A percentile compares a stretch with the other conserved stretches of the same genome.
These are phyloP conservation scores for Thalpophila matura DNA, from an alignment of 2,888 invertebrate species.

Conservation along the genomic window DNA sequence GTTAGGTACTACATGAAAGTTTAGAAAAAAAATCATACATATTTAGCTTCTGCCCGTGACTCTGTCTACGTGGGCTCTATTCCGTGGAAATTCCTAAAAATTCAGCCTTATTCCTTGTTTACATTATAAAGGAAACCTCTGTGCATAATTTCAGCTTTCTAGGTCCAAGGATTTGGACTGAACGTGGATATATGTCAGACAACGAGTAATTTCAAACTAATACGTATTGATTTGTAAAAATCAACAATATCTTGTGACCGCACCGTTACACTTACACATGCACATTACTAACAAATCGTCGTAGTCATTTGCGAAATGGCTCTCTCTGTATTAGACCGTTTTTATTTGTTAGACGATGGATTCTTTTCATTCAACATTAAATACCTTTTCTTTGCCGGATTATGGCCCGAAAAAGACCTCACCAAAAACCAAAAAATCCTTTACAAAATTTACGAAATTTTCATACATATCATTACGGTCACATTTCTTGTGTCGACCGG, in stretches of 20 bases:
- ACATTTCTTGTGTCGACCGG: constrained; percentile 69
- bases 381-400: constrained; percentile 76
- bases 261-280: constrained; percentile 28
- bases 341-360: constrained; percentile 62
- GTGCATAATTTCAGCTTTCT: too few species aligned
- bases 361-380: constrained; percentile 80
- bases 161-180: too few species aligned
- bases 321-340: constrained; percentile 50
- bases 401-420: constrained; percentile 77
- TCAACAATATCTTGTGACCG: constrained; percentile 32
- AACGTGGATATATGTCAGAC: too few species aligned
- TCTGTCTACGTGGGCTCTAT: too few species aligned
- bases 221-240: background rate
- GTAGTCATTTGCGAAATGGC: constrained; percentile 69
- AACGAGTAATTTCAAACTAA: too few species aligned
- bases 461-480: constrained; percentile 67
- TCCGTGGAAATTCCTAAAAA: too few species aligned
- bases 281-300: constrained; percentile 21
- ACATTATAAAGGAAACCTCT: too few species aligned
- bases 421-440: constrained; percentile 56
- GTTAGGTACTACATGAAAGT: too few species aligned
- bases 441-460: constrained; percentile 74
- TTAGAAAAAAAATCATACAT: too few species aligned
- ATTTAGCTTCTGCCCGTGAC: too few species aligned
- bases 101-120: too few species aligned